These are phyloP conservation scores for Conistra vaccinii DNA, from an alignment of 2,888 invertebrate species.

Conservation along the genomic window DNA sequence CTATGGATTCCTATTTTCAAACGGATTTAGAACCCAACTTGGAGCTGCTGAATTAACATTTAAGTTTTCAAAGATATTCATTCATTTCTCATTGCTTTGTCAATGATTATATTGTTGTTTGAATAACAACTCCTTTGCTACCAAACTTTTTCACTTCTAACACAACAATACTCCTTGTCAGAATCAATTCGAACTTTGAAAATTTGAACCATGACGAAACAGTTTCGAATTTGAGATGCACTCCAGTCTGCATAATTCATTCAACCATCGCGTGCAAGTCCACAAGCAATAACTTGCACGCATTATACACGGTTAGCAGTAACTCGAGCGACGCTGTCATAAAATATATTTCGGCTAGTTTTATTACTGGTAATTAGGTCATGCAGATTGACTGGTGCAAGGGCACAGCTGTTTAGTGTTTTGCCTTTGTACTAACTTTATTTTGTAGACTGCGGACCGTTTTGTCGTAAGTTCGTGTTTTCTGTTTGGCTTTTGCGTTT, in stretches of 20 bases:
- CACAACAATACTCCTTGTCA: neutral
- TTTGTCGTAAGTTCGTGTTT: slow-evolving; percentile 30
- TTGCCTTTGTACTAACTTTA: slow-evolving; percentile 35
- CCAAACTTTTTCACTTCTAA: neutral
- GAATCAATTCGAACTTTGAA: slow-evolving; percentile 28
- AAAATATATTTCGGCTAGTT: slow-evolving; percentile 75
- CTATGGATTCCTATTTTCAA: slow-evolving; percentile 1
- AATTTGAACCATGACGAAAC: slow-evolving; percentile 31
- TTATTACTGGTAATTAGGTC: slow-evolving; percentile 70
- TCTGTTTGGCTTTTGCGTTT: slow-evolving; percentile 8
- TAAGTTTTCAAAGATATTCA: neutral
- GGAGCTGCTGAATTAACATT: neutral
- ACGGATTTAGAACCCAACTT: neutral
- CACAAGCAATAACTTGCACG: slow-evolving; percentile 28
- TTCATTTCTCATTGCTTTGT: neutral
- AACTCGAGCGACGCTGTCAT: slow-evolving; percentile 70
- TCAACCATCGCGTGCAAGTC: slow-evolving; percentile 43
- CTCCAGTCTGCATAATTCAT: slow-evolving; percentile 34
- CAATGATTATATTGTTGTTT: neutral
- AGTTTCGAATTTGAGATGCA: slow-evolving; percentile 35
- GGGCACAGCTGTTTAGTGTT: slow-evolving; percentile 54
- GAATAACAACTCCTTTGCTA: neutral
- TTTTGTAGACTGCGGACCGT: slow-evolving; percentile 20
- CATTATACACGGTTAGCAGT: slow-evolving; percentile 55
- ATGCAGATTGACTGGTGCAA: slow-evolving; percentile 56